Percentiles rank a stretch among this genome's conserved stretches.
Conservation (phyloP, 2,888 invertebrate genomes). For the Orthonevra nobilis region DNA sequence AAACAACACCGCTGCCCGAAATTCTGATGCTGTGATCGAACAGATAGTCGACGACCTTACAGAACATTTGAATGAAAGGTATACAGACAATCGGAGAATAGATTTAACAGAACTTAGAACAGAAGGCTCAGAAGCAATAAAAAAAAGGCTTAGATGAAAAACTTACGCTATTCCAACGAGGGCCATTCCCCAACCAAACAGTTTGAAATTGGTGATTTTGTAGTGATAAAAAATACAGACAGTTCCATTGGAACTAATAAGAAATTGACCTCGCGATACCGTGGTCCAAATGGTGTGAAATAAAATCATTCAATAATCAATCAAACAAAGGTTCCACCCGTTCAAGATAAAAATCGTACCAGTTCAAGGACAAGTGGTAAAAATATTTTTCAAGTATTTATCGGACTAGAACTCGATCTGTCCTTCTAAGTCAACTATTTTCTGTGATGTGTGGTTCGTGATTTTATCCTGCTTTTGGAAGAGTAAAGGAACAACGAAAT, state of each 20-base stretch:
- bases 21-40: too few relatives aligned
- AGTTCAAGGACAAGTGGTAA: too few relatives aligned
- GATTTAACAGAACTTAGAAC: not conserved
- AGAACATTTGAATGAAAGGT: slow-evolving; percentile 1
- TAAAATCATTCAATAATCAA: too few relatives aligned
- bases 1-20: too few relatives aligned
- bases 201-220: not conserved
- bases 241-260: slow-evolving; percentile 15
- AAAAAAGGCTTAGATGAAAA: not conserved
- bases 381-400: too few relatives aligned
- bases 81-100: not conserved
- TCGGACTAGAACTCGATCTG: too few relatives aligned
- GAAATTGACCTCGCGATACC: slow-evolving; percentile 7
- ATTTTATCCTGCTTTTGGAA: too few relatives aligned
- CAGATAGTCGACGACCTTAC: not conserved
- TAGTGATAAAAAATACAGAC: slow-evolving; percentile 7
- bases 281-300: slow-evolving; percentile 1
- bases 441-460: too few relatives aligned
- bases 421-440: too few relatives aligned
- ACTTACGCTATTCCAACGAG: slow-evolving; percentile 13
- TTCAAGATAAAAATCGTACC: too few relatives aligned
- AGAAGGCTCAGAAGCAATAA: not conserved
- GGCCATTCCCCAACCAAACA: not conserved
- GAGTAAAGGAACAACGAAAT: too few relatives aligned
- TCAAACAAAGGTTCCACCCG: too few relatives aligned